phyloP scores from a whole-genome alignment of 2,888 invertebrate species.

The Lasioglossum marginatum region DNA sequence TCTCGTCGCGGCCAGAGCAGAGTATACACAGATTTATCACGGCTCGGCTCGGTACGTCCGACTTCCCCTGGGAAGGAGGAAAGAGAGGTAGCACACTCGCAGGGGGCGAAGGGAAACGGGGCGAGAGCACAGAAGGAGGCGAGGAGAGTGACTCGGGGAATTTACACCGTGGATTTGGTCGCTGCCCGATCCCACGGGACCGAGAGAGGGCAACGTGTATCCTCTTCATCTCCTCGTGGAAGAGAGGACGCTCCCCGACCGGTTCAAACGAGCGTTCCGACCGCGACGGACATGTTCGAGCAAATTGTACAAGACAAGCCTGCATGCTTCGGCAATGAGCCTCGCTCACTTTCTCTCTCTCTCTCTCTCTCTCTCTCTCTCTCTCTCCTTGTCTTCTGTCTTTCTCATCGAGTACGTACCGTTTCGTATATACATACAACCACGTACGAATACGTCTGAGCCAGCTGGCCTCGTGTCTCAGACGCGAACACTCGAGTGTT shows the following conservation, averaged over 20 bases:
- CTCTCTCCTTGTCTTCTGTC: background rate
- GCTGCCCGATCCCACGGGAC: conserved; percentile 73
- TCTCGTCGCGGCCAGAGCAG: conserved; percentile 24
- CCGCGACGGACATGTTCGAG: conserved; percentile 79
- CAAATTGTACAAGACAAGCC: conserved; percentile 81
- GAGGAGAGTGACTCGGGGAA: conserved; percentile 77
- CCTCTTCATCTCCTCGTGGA: conserved; percentile 72
- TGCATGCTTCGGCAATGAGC: conserved; percentile 76
- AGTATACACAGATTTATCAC: conserved; percentile 70
- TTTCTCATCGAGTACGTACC: conserved; percentile 38
- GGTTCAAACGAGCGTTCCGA: conserved; percentile 77
- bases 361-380: background rate
- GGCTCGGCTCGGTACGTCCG: conserved; percentile 25
- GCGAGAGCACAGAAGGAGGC: conserved; percentile 43
- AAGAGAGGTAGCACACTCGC: conserved; percentile 38
- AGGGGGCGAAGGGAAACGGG: conserved; percentile 11
- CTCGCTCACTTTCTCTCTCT: conserved; percentile 52
- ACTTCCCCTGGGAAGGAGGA: conserved; percentile 26
- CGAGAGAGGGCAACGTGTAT: conserved; percentile 63
- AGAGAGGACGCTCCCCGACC: conserved; percentile 71
- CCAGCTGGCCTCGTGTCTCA: conserved; percentile 21
- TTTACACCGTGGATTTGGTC: conserved; percentile 79
- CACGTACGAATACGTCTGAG: conserved; percentile 33
- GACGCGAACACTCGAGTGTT: conserved; percentile 7
- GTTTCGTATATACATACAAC: conserved; percentile 34